These are phyloP conservation scores for Caenorhabditis sp. DNA, from an alignment of 2,888 invertebrate species.

Conservation along the genomic window DNA sequence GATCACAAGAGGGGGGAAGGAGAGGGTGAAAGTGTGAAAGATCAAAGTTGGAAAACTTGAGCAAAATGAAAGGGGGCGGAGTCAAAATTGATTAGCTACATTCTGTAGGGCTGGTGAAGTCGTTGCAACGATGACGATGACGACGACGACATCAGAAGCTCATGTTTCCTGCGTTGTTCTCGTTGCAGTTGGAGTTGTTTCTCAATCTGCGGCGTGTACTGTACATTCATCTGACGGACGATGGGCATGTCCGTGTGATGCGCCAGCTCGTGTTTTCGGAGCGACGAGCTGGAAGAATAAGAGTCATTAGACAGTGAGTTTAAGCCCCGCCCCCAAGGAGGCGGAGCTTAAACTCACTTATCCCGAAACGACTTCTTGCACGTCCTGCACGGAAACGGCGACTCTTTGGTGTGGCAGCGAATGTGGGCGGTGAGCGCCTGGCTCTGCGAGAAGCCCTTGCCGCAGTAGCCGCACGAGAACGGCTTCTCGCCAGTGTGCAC, in stretches of 20 bases:
- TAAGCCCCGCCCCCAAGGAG: too few relatives aligned
- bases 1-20: too few relatives aligned
- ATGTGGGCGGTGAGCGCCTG: conserved; percentile 70
- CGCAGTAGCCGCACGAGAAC: conserved; percentile 77
- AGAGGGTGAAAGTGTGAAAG: too few relatives aligned
- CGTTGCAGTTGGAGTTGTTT: not conserved
- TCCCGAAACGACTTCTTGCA: conserved; percentile 72
- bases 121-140: too few relatives aligned
- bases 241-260: conserved; percentile 49
- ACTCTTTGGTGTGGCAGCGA: conserved; percentile 74
- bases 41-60: too few relatives aligned
- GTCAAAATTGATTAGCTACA: too few relatives aligned
- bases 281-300: conserved; percentile 69
- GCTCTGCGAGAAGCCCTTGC: conserved; percentile 75
- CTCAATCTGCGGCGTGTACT: not conserved
- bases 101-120: too few relatives aligned
- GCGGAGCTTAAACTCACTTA: conserved; percentile 57
- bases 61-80: too few relatives aligned
- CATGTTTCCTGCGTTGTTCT: conserved; percentile 28
- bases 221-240: conserved; percentile 19
- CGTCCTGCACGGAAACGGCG: conserved; percentile 70
- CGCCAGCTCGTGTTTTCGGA: conserved; percentile 74
- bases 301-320: too few relatives aligned
- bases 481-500: conserved; percentile 79
- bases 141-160: conserved; percentile 10